These are phyloP conservation scores for Huso huso DNA, from an alignment of 2,797 vertebrate genomes.

Conservation along the genomic window DNA sequence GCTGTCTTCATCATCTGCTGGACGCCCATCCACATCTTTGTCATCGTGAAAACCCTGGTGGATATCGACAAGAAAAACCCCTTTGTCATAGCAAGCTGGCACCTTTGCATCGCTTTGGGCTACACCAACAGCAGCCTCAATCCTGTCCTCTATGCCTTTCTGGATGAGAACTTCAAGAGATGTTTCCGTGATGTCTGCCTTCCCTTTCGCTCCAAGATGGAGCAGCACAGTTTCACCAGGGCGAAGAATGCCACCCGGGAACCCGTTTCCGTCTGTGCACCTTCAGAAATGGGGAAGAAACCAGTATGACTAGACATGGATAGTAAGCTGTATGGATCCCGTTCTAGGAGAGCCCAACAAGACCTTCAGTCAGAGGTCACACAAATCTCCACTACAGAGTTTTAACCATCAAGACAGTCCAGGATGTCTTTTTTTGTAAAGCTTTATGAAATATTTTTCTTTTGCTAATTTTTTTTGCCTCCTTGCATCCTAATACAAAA, in stretches of 20 bases:
- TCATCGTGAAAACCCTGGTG: conserved; percentile 85
- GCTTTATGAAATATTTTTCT: background rate
- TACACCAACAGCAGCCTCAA: conserved; percentile 98
- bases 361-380: conserved; percentile 67
- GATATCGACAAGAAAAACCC: conserved; percentile 74
- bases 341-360: conserved; percentile 33
- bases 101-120: conserved; percentile 90
- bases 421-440: conserved; percentile 1
- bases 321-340: conserved; percentile 43
- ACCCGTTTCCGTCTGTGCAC: conserved; percentile 65
- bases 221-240: conserved; percentile 72
- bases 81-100: conserved; percentile 78
- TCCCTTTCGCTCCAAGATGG: conserved; percentile 58
- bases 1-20: conserved; percentile 94
- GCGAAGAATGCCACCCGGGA: conserved; percentile 63
- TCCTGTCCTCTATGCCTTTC: conserved; percentile 86
- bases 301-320: conserved; percentile 70
- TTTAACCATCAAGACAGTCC: conserved; percentile 43
- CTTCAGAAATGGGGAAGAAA: conserved; percentile 46
- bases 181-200: conserved; percentile 91
- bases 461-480: background rate
- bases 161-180: conserved; percentile 95
- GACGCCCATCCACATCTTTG: conserved; percentile 96
- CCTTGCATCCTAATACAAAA: background rate
- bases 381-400: conserved; percentile 66